A percentile compares a stretch with the other conserved stretches of the same genome.
Evolutionary conservation across 2,797 vertebrate species (phyloP).

Genomic region (Esox lucius): DNA sequence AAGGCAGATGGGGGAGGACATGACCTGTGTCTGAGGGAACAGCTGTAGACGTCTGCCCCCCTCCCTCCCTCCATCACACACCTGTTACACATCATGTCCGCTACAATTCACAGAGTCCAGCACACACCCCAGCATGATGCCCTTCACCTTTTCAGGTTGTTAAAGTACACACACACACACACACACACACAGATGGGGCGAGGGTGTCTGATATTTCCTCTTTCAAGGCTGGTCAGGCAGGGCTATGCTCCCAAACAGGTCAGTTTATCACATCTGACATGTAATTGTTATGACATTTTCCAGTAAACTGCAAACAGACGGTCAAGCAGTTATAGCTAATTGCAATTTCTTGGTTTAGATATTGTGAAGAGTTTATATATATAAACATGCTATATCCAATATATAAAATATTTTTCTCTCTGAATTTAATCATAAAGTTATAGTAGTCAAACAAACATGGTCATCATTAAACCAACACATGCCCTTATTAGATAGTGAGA

Average conservation of each 20-base stretch:
- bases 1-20: slow-evolving; percentile 76
- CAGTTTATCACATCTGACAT: not conserved
- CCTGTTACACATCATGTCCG: slow-evolving; percentile 86
- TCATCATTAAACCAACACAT: too few relatives aligned
- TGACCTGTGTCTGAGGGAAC: slow-evolving; percentile 72
- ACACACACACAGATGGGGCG: not conserved
- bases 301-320: not conserved
- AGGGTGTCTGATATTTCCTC: not conserved
- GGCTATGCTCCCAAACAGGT: not conserved
- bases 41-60: slow-evolving; percentile 70
- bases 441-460: too few relatives aligned
- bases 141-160: not conserved
- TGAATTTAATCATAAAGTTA: too few relatives aligned
- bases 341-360: not conserved
- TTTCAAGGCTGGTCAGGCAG: not conserved
- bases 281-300: not conserved
- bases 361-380: not conserved
- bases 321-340: not conserved
- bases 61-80: slow-evolving; percentile 71
- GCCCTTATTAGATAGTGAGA: too few relatives aligned
- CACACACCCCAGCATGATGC: slow-evolving; percentile 34
- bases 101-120: slow-evolving; percentile 69
- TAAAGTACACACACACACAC: slow-evolving; percentile 16
- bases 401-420: too few relatives aligned
- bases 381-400: too few relatives aligned